Percentiles rank a stretch among this genome's conserved stretches.
Conservation (phyloP, 1,140 invertebrate species). For the Aporrectodea caliginosa region DNA sequence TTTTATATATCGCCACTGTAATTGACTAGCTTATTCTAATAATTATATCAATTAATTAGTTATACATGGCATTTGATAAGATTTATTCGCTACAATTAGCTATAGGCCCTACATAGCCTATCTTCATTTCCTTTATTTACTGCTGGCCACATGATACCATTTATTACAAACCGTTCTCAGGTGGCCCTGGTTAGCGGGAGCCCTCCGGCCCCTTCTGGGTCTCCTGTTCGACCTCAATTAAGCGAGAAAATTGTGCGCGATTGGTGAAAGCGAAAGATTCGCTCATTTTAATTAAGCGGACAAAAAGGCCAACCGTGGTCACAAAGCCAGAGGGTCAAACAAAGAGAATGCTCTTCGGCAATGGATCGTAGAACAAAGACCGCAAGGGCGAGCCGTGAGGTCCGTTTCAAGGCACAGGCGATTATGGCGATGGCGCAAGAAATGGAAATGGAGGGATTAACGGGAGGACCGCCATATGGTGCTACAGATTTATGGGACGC, state of each 20-base stretch:
- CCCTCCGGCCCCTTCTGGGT: too few relatives aligned
- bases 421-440: background rate
- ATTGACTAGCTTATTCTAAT: too few relatives aligned
- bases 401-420: background rate
- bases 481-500: conserved; percentile 32
- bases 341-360: background rate
- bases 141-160: too few relatives aligned
- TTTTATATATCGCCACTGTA: too few relatives aligned
- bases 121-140: too few relatives aligned
- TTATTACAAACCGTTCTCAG: too few relatives aligned
- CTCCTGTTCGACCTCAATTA: too few relatives aligned
- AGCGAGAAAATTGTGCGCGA: conserved; percentile 1
- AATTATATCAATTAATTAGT: too few relatives aligned
- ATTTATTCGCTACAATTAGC: too few relatives aligned
- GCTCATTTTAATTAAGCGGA: background rate
- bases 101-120: too few relatives aligned
- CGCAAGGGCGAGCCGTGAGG: background rate
- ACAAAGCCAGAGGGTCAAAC: background rate
- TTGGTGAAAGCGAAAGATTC: background rate
- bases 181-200: too few relatives aligned
- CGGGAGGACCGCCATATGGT: conserved; percentile 35
- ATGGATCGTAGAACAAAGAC: background rate
- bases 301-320: background rate
- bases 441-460: conserved; percentile 18
- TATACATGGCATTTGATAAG: too few relatives aligned